phyloP scores from a whole-genome alignment of 1,140 invertebrate species.

The Arctopsyche grandis region DNA sequence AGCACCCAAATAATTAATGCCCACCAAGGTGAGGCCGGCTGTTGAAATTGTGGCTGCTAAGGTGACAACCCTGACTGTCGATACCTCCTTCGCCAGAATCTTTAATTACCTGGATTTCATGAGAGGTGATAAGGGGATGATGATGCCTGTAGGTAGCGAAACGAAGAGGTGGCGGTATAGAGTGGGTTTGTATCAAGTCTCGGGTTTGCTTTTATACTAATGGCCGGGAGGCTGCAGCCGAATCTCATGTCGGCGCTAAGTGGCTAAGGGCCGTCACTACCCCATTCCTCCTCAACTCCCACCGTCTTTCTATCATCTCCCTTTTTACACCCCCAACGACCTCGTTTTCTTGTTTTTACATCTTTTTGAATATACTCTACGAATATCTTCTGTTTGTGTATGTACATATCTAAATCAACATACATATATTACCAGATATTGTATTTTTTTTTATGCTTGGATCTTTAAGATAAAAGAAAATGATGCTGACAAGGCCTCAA shows the following conservation, averaged over 20 bases:
- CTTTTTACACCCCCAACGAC: not conserved
- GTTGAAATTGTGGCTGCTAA: not conserved
- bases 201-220: conserved; percentile 51
- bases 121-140: too few species aligned
- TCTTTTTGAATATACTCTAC: not conserved
- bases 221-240: conserved; percentile 45
- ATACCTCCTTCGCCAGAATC: not conserved
- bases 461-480: too few species aligned
- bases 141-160: too few species aligned
- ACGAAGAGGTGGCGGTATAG: not conserved
- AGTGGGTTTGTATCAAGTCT: conserved; percentile 48
- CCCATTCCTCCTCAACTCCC: not conserved
- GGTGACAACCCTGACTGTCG: not conserved
- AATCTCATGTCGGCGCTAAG: conserved; percentile 52
- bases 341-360: conserved; percentile 13
- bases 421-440: too few species aligned
- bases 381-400: not conserved
- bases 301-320: not conserved
- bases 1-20: conserved; percentile 52
- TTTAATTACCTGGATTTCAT: not conserved
- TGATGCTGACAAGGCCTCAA: too few species aligned
- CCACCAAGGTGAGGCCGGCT: conserved; percentile 44
- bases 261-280: conserved; percentile 46
- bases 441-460: too few species aligned
- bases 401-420: not conserved